A percentile compares a stretch with the other conserved stretches of the same genome.
phyloP scores from a whole-genome alignment of 2,888 invertebrate species.

The Hydroisotoma schaefferi region DNA sequence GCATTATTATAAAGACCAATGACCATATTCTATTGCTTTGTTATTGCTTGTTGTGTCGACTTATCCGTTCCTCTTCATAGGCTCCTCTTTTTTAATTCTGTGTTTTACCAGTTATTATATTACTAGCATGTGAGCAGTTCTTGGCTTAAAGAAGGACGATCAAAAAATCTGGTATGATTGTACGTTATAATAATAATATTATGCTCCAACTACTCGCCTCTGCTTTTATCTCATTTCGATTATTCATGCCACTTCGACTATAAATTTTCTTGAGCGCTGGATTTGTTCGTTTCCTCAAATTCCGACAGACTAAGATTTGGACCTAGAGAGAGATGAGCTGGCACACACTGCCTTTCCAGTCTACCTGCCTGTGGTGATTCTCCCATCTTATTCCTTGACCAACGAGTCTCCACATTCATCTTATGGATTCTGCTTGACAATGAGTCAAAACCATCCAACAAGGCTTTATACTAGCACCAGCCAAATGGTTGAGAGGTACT shows the following conservation, averaged over 20 bases:
- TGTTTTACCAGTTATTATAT: neutral
- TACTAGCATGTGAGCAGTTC: neutral
- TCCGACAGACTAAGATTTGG: constrained; percentile 22
- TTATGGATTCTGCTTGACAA: constrained; percentile 13
- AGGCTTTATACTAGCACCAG: neutral
- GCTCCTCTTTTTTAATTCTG: too few species aligned
- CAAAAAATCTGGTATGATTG: neutral
- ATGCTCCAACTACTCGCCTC: constrained; percentile 25
- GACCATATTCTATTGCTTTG: constrained; percentile 37
- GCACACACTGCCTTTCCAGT: neutral
- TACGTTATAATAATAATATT: constrained; percentile 10
- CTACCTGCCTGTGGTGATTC: constrained; percentile 11
- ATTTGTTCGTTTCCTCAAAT: constrained; percentile 41
- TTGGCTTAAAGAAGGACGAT: too few species aligned
- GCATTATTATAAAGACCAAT: constrained; percentile 38
- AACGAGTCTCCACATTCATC: constrained; percentile 12
- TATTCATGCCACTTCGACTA: constrained; percentile 49
- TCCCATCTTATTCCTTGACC: constrained; percentile 5
- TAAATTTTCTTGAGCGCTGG: constrained; percentile 47
- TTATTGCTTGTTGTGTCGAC: neutral
- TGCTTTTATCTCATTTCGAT: constrained; percentile 49
- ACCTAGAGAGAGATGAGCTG: neutral
- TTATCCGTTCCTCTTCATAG: constrained; percentile 13
- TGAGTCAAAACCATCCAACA: constrained; percentile 8
- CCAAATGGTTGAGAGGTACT: too few species aligned